A percentile compares a stretch with the other conserved stretches of the same genome.
Evolutionary conservation across 2,113 vertebrate genomes (phyloP).

Genomic region (Pelmatolapia mariae): DNA sequence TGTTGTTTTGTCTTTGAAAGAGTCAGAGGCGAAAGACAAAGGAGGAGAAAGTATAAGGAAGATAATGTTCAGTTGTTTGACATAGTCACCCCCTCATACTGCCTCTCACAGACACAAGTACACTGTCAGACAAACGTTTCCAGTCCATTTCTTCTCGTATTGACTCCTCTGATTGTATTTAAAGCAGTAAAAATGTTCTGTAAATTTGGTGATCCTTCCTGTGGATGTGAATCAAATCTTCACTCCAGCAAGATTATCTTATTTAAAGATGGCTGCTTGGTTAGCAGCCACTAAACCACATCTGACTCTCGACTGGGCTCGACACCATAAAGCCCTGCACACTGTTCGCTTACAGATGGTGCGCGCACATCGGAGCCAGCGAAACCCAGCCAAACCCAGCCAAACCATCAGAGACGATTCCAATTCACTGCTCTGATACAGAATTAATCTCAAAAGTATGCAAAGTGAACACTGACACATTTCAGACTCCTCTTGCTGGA

Average conservation of each 20-base stretch:
- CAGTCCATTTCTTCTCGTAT: neutral
- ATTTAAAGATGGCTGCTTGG: neutral
- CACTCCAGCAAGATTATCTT: neutral
- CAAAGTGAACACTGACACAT: slow-evolving; percentile 14
- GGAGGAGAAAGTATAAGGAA: slow-evolving; percentile 10
- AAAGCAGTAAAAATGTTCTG: neutral
- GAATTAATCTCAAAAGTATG: slow-evolving; percentile 10
- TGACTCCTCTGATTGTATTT: neutral
- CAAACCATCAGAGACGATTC: slow-evolving; percentile 6
- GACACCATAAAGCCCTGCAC: neutral
- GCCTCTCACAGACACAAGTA: neutral
- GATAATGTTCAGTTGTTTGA: neutral
- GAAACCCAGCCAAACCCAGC: neutral
- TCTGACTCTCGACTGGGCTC: slow-evolving; percentile 4
- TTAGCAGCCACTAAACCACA: neutral
- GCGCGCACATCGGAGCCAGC: neutral
- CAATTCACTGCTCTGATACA: neutral
- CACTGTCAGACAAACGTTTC: neutral
- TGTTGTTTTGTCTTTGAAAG: slow-evolving; percentile 48
- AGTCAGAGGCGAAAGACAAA: neutral
- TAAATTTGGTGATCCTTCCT: neutral
- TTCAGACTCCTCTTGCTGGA: neutral
- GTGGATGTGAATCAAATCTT: neutral
- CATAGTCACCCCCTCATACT: neutral
- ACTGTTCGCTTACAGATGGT: slow-evolving; percentile 16